Evolutionary conservation across 2,888 invertebrate species (phyloP).

Genomic region (Cetonia aurata): DNA sequence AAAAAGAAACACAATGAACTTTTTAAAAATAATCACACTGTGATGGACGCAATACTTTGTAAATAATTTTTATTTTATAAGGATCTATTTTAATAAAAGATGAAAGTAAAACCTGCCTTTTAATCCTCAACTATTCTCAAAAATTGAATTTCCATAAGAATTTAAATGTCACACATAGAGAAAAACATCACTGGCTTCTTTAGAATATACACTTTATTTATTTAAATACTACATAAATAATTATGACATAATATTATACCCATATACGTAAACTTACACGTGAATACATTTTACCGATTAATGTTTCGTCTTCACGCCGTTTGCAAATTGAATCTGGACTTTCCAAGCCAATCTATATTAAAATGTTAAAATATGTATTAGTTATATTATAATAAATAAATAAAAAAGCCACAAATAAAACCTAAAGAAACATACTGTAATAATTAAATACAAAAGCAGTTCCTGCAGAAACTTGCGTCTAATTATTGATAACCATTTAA

Average conservation of each 20-base stretch:
- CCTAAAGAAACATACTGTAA: not conserved
- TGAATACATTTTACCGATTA: slow-evolving; percentile 4
- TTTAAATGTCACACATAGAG: not conserved
- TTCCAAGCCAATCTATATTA: slow-evolving; percentile 37
- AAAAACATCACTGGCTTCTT: not conserved
- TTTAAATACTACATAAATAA: not conserved
- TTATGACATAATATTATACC: not conserved
- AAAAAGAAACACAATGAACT: not conserved
- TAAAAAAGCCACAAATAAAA: not conserved
- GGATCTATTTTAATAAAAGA: slow-evolving; percentile 30
- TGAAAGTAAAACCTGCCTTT: too few species aligned
- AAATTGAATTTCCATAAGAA: too few species aligned
- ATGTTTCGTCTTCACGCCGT: slow-evolving; percentile 34
- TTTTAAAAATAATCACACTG: slow-evolving; percentile 26
- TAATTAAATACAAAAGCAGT: too few species aligned
- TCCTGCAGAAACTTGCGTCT: too few species aligned
- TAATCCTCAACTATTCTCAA: too few species aligned
- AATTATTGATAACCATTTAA: too few species aligned
- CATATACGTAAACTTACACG: slow-evolving; percentile 24
- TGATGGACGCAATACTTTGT: slow-evolving; percentile 36
- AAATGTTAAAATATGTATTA: slow-evolving; percentile 24
- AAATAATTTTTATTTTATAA: slow-evolving; percentile 20
- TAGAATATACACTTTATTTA: slow-evolving; percentile 2
- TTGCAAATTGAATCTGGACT: slow-evolving; percentile 44
- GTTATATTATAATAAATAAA: not conserved